Evolutionary conservation across 2,113 vertebrate species (phyloP).

Genomic region (Indicator indicator): DNA sequence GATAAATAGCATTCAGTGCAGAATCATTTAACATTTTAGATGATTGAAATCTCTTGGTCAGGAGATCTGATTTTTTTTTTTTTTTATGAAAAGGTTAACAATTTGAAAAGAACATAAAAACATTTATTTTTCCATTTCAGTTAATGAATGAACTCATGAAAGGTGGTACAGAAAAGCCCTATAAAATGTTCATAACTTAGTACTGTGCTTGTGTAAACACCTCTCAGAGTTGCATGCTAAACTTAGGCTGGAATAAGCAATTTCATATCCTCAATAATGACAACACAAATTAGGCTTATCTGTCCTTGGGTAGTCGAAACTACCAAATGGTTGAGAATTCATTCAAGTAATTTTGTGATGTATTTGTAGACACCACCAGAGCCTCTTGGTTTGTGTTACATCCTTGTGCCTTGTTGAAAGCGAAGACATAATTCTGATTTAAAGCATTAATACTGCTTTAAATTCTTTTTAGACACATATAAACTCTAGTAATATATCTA

Average conservation of each 20-base stretch:
- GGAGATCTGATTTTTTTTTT: background rate
- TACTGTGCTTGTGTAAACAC: background rate
- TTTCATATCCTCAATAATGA: background rate
- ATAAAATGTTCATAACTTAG: background rate
- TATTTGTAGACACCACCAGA: background rate
- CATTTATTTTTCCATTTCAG: background rate
- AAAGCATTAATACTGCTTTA: background rate
- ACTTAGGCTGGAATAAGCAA: background rate
- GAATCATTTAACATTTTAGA: background rate
- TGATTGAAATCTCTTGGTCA: background rate
- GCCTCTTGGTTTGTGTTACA: background rate
- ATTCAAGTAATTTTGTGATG: background rate
- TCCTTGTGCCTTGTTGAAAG: background rate
- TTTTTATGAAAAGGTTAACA: background rate
- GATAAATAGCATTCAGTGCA: background rate
- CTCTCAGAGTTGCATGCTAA: background rate
- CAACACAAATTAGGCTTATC: background rate
- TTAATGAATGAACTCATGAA: background rate
- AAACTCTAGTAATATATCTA: background rate
- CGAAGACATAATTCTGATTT: background rate
- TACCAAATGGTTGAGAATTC: background rate
- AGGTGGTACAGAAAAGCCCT: background rate
- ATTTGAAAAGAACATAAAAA: background rate
- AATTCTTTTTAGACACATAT: background rate
- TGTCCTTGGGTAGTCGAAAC: background rate